Conservation (phyloP, 2,113 vertebrate genomes). For the Labrus mixtus region DNA sequence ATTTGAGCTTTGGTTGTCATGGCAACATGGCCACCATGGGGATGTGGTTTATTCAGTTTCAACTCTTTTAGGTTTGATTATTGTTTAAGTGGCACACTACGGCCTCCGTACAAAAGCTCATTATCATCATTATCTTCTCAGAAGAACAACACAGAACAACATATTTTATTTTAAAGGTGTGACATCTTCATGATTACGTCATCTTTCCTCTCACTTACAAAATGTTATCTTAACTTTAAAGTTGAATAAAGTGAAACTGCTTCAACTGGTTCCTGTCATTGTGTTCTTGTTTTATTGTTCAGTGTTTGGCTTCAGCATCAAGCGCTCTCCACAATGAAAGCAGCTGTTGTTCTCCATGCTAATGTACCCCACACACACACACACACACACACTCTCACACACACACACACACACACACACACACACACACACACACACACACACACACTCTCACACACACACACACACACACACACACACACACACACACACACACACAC, state of each 20-base stretch:
- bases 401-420: constrained; percentile 6
- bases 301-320: constrained; percentile 46
- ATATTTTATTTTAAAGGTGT: too few species aligned
- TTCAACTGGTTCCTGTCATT: background rate
- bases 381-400: too few species aligned
- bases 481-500: constrained; percentile 15
- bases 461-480: constrained; percentile 1
- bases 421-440: constrained; percentile 10
- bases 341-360: constrained; percentile 68
- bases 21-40: too few species aligned
- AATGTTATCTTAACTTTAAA: background rate
- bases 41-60: too few species aligned
- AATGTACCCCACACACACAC: constrained; percentile 43
- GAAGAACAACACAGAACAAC: too few species aligned
- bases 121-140: too few species aligned
- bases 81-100: too few species aligned
- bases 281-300: constrained; percentile 38
- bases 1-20: too few species aligned
- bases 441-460: constrained; percentile 10
- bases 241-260: background rate
- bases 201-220: background rate
- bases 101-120: too few species aligned
- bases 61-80: too few species aligned
- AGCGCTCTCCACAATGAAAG: constrained; percentile 43
- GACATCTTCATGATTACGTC: too few species aligned